Conservation (phyloP, 2,113 vertebrate genomes). For the Myodes glareolus region DNA sequence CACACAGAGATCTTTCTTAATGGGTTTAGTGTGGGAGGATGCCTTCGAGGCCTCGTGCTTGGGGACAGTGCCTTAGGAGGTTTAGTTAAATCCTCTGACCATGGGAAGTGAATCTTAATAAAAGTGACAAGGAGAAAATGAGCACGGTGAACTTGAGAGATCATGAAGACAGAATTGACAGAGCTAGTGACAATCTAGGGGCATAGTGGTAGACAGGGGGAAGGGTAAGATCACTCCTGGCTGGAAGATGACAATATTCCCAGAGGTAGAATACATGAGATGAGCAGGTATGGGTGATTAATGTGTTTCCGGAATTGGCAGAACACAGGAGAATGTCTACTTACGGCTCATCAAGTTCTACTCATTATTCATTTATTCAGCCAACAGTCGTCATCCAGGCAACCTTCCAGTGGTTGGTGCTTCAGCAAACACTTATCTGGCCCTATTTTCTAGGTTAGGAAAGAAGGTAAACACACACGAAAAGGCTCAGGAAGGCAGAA, state of each 20-base stretch:
- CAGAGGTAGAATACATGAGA: background rate
- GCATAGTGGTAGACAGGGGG: background rate
- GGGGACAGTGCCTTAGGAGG: too few species aligned
- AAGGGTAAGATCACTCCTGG: background rate
- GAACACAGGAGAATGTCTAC: background rate
- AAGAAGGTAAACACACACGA: background rate
- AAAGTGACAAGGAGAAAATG: background rate
- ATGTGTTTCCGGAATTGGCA: background rate
- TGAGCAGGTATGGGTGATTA: background rate
- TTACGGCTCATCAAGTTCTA: background rate
- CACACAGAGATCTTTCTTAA: background rate
- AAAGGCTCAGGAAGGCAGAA: background rate
- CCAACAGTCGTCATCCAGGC: background rate
- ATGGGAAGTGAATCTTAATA: background rate
- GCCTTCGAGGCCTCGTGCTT: background rate
- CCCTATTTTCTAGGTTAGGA: background rate
- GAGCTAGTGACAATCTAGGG: background rate
- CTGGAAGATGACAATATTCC: background rate
- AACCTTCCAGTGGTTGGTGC: background rate
- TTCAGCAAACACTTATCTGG: background rate
- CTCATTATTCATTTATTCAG: slow-evolving; percentile 34
- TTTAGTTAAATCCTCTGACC: background rate
- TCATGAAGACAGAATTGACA: background rate
- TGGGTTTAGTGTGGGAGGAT: background rate
- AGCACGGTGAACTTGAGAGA: background rate